These are phyloP conservation scores for Meriones psammophilus DNA, from an alignment of 2,797 vertebrate genomes.

Conservation along the genomic window DNA sequence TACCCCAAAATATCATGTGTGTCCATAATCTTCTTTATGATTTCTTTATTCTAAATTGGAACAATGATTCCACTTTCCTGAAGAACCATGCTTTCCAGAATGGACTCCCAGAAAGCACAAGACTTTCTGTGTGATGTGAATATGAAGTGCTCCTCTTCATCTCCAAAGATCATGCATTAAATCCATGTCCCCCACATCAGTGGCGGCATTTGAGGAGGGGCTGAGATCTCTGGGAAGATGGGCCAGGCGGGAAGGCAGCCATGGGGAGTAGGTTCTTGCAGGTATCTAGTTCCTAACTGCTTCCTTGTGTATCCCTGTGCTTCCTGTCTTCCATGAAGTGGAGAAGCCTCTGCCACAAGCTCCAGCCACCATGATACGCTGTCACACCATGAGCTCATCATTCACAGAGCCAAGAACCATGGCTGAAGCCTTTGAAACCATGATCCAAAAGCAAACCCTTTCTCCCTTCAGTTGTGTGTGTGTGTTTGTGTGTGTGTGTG, in stretches of 20 bases:
- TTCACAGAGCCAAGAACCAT: background rate
- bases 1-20: background rate
- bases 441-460: background rate
- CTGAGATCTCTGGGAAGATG: background rate
- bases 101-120: background rate
- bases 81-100: conserved; percentile 39
- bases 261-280: background rate
- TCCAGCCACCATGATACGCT: background rate
- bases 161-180: background rate
- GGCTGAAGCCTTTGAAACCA: background rate
- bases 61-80: background rate
- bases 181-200: background rate
- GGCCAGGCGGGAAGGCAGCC: background rate
- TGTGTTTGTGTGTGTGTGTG: no score
- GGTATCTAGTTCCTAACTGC: background rate
- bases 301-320: background rate
- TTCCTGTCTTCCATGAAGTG: background rate
- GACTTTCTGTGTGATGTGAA: background rate
- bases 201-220: background rate
- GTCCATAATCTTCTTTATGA: background rate
- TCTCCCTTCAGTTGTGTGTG: background rate
- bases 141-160: background rate
- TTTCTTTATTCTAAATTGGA: conserved; percentile 1
- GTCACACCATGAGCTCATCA: background rate
- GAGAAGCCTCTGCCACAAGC: background rate